Base-by-base conservation (phyloP, 2,797 vertebrate species). In the Acrossocheilus fasciatus region DNA sequence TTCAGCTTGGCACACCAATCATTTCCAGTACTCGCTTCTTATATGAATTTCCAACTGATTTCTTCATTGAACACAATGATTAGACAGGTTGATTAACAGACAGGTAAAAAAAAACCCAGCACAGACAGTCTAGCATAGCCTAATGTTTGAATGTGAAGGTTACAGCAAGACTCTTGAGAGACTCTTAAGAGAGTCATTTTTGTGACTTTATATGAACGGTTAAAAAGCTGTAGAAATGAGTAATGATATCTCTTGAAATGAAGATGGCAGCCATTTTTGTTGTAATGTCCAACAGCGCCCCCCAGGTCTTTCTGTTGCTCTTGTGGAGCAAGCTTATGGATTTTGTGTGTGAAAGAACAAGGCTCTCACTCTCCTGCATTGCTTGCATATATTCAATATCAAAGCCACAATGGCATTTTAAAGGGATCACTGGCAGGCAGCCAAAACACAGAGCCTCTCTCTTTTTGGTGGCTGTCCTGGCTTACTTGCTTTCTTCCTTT, bases 371-470 rank as follows among this genome's bases (percentile, higher is more conserved):
- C 68, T 62, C 54, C 41, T 86, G 92, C 89, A 91, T 89, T 91
- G 90, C 85, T 89, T 86, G 90, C 90, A 89, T 90, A 88, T 91
- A 91, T 93, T 93, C 91, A 90, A 92, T 92, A 93, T 93, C 88
- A 92, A 93, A 92, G 93, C 91, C 90, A 92, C 91, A 77, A 54
- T 91, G 92, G 93, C 90, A 91, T 94, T 94, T 94, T 90, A 92
- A 94, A 88, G 91, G 89, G 90, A 90, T 91, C 93, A 85, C 90
- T 95, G 94, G 93, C 93, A 87, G 87, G 43, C 88, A 92, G 93
- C 93, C 94, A 89, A 89, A 86, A 82, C 43, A 59, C 57, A 77
- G 45, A 83, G 82, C 87, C 73, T 82, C 72, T 84, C 47, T 81
- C 74, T 70, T 82, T 72, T 87, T 80, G 52, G 50, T 88, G 74